These are phyloP conservation scores for Andricus grossulariae DNA, from an alignment of 1,140 invertebrate genomes.

Conservation along the genomic window DNA sequence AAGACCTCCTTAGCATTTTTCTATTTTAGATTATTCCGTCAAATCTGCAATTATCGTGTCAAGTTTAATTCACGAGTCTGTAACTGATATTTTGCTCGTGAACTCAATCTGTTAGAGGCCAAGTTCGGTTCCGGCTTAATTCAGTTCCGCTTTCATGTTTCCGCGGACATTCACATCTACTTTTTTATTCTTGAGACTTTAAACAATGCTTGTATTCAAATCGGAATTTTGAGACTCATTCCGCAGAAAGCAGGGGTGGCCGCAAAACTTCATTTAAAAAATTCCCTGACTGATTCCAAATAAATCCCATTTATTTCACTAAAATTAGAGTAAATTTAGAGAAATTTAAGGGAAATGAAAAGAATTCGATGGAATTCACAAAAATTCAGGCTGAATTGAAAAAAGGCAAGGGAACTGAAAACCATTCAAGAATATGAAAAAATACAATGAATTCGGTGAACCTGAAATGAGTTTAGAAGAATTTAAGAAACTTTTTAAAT, in stretches of 20 bases:
- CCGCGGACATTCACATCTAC: neutral
- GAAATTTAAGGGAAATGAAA: too few species aligned
- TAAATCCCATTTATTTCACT: too few species aligned
- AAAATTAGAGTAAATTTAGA: neutral
- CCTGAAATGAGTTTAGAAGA: too few species aligned
- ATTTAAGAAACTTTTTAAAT: too few species aligned
- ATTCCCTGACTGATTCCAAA: too few species aligned
- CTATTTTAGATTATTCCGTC: neutral
- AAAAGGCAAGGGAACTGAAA: neutral
- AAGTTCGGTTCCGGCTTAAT: slow-evolving; percentile 28
- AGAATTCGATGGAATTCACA: too few species aligned
- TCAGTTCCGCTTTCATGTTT: slow-evolving; percentile 29
- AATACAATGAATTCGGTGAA: too few species aligned
- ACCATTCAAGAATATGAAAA: too few species aligned
- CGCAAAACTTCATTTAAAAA: neutral
- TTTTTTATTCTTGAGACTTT: neutral
- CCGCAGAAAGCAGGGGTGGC: too few species aligned
- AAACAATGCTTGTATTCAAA: neutral
- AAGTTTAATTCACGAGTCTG: slow-evolving; percentile 16
- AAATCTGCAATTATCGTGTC: slow-evolving; percentile 2
- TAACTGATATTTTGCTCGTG: slow-evolving; percentile 21
- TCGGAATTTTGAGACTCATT: neutral
- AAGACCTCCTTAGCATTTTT: neutral
- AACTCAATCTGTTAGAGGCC: slow-evolving; percentile 23
- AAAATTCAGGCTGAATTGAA: neutral